Evolutionary conservation across 2,888 invertebrate genomes (phyloP).

Genomic region (Hypolimnas misippus): DNA sequence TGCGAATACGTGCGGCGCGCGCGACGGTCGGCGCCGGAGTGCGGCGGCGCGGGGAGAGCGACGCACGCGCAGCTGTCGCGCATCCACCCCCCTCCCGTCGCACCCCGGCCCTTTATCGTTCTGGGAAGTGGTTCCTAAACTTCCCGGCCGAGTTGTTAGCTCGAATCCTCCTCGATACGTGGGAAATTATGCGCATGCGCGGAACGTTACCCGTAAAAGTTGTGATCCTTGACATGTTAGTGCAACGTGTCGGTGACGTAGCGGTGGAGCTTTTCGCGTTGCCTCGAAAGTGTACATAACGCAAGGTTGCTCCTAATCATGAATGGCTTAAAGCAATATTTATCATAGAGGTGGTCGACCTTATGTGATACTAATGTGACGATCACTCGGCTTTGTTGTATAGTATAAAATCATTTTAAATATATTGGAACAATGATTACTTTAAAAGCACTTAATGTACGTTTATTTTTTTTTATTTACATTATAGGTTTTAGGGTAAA

Average conservation of each 20-base stretch:
- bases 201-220: conserved; percentile 60
- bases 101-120: conserved; percentile 79
- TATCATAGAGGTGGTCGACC: conserved; percentile 38
- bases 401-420: not conserved
- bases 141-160: conserved; percentile 76
- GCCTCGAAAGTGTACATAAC: conserved; percentile 40
- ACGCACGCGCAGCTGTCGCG: conserved; percentile 80
- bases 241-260: conserved; percentile 63
- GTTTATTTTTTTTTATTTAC: conserved; percentile 2
- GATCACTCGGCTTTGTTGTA: conserved; percentile 9
- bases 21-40: conserved; percentile 37
- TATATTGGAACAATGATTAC: not conserved
- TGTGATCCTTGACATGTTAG: conserved; percentile 73
- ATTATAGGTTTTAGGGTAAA: conserved; percentile 17
- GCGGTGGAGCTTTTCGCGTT: conserved; percentile 57
- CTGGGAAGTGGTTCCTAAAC: conserved; percentile 84
- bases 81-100: conserved; percentile 55
- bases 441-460: not conserved
- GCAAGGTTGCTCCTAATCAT: conserved; percentile 46
- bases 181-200: conserved; percentile 48
- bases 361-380: conserved; percentile 21
- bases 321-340: conserved; percentile 42
- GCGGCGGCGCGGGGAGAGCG: conserved; percentile 61
- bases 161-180: conserved; percentile 53
- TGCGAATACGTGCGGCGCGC: conserved; percentile 38